Evolutionary conservation across 2,888 invertebrate genomes (phyloP).

Genomic region (Hedychridium roseum): DNA sequence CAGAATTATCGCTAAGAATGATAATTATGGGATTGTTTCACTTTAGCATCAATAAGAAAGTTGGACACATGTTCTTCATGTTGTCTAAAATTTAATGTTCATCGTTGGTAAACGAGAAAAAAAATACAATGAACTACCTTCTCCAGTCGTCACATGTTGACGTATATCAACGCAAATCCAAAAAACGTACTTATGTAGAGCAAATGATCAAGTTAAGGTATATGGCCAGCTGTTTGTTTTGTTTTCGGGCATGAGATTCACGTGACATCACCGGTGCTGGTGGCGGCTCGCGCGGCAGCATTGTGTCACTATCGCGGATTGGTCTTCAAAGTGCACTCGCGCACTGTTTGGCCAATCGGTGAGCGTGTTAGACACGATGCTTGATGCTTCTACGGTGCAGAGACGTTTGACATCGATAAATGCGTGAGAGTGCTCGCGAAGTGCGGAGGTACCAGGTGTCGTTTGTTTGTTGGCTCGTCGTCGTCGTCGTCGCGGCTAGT

Average conservation of each 20-base stretch:
- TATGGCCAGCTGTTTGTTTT: constrained; percentile 69
- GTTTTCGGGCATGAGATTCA: constrained; percentile 77
- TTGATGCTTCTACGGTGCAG: constrained; percentile 67
- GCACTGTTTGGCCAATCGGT: constrained; percentile 66
- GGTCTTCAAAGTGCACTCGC: constrained; percentile 66
- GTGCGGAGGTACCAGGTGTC: constrained; percentile 69
- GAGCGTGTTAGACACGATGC: constrained; percentile 55
- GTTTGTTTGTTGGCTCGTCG: constrained; percentile 65
- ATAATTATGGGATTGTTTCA: too few relatives aligned
- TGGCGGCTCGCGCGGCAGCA: constrained; percentile 49
- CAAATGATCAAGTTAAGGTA: neutral
- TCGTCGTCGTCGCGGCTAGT: constrained; percentile 34
- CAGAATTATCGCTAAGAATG: too few relatives aligned
- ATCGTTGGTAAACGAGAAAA: too few relatives aligned
- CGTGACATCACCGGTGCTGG: constrained; percentile 67
- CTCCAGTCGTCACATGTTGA: too few relatives aligned
- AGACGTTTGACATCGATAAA: constrained; percentile 73
- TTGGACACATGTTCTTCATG: too few relatives aligned
- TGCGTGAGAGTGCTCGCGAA: constrained; percentile 72
- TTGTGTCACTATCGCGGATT: constrained; percentile 63
- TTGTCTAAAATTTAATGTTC: too few relatives aligned
- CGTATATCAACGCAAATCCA: too few relatives aligned
- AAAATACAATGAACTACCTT: too few relatives aligned
- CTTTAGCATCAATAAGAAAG: too few relatives aligned
- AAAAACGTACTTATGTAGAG: too few relatives aligned